phyloP scores from a whole-genome alignment of 1,140 invertebrate species.

The Drosophila orena region DNA sequence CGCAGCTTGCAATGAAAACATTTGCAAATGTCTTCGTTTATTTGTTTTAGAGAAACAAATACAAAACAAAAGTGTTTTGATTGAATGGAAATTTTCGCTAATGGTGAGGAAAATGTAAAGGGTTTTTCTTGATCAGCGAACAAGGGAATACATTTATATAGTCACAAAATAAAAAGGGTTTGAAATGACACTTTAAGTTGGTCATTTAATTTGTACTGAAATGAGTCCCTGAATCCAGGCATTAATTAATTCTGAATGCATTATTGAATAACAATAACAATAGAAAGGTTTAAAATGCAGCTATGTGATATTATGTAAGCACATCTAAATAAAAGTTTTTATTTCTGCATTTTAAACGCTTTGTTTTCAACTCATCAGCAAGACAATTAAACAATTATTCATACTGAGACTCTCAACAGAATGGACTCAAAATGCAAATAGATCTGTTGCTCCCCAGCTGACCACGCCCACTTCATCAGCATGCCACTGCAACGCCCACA shows the following conservation, averaged over 20 bases:
- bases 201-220: no score
- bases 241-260: no score
- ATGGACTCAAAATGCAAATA: constrained; percentile 53
- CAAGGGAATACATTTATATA: not conserved
- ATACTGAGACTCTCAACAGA: constrained; percentile 7
- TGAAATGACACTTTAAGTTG: no score
- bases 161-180: no score
- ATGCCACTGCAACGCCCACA: constrained; percentile 34
- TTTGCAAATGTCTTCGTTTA: constrained; percentile 35
- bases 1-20: constrained; percentile 38
- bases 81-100: constrained; percentile 33
- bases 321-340: not conserved
- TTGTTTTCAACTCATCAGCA: constrained; percentile 8
- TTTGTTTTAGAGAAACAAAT: constrained; percentile 25
- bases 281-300: not conserved
- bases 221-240: no score
- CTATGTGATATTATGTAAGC: not conserved
- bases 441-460: constrained; percentile 36
- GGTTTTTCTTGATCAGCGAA: constrained; percentile 8
- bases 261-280: no score
- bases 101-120: constrained; percentile 17
- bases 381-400: constrained; percentile 43
- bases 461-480: constrained; percentile 31
- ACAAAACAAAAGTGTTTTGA: constrained; percentile 46
- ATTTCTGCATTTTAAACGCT: not conserved